Conservation (phyloP, 2,113 vertebrate genomes). For the Passerina amoena region DNA sequence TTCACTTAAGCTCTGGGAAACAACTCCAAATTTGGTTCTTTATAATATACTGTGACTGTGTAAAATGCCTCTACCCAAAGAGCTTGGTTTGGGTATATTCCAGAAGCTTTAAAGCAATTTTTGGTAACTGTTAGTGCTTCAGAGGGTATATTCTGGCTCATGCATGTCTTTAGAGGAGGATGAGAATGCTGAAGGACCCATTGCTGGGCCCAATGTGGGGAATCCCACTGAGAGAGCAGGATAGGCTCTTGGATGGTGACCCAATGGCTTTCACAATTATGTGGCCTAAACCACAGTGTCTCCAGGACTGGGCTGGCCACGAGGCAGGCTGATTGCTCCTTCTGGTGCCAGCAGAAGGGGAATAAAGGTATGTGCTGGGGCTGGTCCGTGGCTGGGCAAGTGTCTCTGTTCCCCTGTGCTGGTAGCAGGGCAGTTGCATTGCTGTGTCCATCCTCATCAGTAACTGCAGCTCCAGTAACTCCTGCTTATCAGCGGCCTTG, state of each 20-base stretch:
- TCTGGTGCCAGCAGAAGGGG: neutral
- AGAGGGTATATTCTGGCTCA: neutral
- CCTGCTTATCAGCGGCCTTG: neutral
- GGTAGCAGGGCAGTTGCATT: neutral
- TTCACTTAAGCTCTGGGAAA: neutral
- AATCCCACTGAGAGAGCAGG: neutral
- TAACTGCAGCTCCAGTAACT: neutral
- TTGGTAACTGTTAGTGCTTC: neutral
- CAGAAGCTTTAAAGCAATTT: neutral
- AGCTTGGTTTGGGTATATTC: neutral
- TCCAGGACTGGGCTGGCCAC: neutral
- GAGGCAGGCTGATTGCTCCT: neutral
- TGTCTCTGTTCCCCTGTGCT: accelerated
- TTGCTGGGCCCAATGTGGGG: neutral
- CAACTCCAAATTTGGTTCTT: neutral
- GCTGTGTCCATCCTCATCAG: neutral
- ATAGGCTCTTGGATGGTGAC: neutral
- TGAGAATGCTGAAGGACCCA: neutral
- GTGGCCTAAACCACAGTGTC: neutral
- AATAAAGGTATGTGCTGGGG: neutral
- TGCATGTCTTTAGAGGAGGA: neutral
- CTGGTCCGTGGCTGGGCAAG: neutral
- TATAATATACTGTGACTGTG: neutral
- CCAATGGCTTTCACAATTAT: neutral
- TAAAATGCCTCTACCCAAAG: neutral